Evolutionary conservation across 2,888 invertebrate species (phyloP), one percentile per base, ranked within the genome.

Genomic region (Mycalesis mineus): DNA sequence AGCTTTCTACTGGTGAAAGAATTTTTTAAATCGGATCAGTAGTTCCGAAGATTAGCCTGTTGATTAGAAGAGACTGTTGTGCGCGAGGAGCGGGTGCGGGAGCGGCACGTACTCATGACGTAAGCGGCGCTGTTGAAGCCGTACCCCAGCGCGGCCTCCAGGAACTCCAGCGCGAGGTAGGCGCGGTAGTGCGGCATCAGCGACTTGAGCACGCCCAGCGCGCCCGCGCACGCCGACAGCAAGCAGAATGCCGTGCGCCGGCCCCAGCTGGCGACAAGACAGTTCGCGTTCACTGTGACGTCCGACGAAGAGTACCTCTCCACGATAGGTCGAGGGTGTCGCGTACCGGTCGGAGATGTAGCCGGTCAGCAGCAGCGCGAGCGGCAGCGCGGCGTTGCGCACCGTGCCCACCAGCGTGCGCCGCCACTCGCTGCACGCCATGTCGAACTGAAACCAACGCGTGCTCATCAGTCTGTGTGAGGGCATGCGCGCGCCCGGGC

Each of bases 391-490:
- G 42, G 92, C 73, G 74, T 93, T 94, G 69, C 94, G 93, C 52
- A 94, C 88, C 7, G 95, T 93, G 39, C 95, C 95, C 55, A 95
- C 92, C 74, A 95, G 73, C 0, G 95, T 91, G 61, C 95, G 86
- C 82, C 92, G 92, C 95, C 95, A 95, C 72, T 92, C 90, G 51
- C 91, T 91, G 68, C 94, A 94, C 13, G 91, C 92, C 61, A 94
- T 76, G 65, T 84, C 77, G 80, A 93, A 94, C 94, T 94, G 78
- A 22, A n/a, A n/a, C n/a, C n/a, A n/a, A n/a, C n/a, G n/a, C n/a
- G n/a, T n/a, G n/a, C n/a, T n/a, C n/a, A n/a, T n/a, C n/a, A n/a
- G n/a, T n/a, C n/a, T n/a, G n/a, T n/a, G n/a, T n/a, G n/a, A n/a
- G n/a, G n/a, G 29, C 29, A 7, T 29, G 29, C 7, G 29, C 29